Conservation (phyloP, 2,888 invertebrate species). For the Stenolophus ochropezus region DNA sequence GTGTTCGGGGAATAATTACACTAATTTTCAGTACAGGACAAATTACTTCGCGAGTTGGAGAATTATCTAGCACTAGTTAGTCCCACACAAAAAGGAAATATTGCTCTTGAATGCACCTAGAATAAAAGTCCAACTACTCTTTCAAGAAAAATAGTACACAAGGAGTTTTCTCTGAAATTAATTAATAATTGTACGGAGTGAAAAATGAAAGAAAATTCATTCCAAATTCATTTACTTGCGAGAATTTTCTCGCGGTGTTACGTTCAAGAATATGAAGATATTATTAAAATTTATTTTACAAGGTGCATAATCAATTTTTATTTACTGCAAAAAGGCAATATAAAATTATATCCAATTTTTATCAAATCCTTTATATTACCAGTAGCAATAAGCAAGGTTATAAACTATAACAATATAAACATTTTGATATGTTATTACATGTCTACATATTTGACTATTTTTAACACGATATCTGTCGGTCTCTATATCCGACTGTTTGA, state of each 20-base stretch:
- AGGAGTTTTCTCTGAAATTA: background rate
- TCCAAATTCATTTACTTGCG: background rate
- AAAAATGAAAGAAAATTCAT: background rate
- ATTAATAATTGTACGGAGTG: background rate
- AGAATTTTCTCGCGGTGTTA: too few relatives aligned
- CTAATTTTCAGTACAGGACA: conserved; percentile 13
- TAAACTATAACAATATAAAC: too few relatives aligned
- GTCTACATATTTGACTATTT: too few relatives aligned
- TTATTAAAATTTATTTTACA: background rate
- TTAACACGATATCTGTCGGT: too few relatives aligned
- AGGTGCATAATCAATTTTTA: too few relatives aligned
- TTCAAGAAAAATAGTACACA: background rate
- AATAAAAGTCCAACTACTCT: background rate
- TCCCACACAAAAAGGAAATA: conserved; percentile 5
- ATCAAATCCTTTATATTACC: too few relatives aligned
- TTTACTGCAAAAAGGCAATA: too few relatives aligned
- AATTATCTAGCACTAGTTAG: conserved; percentile 2
- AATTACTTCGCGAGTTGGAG: conserved; percentile 19
- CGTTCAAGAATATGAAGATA: too few relatives aligned
- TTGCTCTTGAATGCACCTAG: background rate
- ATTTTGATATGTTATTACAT: too few relatives aligned
- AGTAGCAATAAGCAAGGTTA: too few relatives aligned
- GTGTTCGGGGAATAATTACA: conserved; percentile 17
- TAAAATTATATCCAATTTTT: too few relatives aligned
- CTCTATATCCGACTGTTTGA: too few relatives aligned